Conservation (phyloP, 2,888 invertebrate species). For the Pandemis corylana region DNA sequence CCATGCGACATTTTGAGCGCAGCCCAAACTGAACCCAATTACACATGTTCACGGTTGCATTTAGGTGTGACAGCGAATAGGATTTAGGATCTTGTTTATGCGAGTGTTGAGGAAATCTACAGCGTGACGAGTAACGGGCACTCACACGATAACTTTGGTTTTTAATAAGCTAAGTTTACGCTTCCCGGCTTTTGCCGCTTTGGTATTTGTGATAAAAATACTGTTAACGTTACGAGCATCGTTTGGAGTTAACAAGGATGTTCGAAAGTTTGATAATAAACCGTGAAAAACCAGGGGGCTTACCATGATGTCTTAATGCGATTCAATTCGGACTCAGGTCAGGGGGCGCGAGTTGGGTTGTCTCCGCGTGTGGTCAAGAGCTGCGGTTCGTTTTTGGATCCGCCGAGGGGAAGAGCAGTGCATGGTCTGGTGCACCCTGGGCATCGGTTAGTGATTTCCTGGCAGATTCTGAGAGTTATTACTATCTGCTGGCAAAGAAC, state of each 20-base stretch:
- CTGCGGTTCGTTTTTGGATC: too few species aligned
- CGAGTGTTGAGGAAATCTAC: neutral
- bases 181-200: slow-evolving; percentile 21
- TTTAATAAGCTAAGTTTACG: slow-evolving; percentile 33
- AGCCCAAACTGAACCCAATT: neutral
- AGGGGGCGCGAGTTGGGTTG: too few species aligned
- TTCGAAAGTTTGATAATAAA: neutral
- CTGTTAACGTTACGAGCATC: neutral
- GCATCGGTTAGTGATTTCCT: too few species aligned
- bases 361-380: too few species aligned
- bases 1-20: neutral
- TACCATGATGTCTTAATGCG: too few species aligned
- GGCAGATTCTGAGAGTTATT: too few species aligned
- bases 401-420: too few species aligned
- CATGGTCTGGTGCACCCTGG: too few species aligned
- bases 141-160: slow-evolving; percentile 32
- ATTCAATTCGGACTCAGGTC: neutral
- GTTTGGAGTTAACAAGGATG: slow-evolving; percentile 1
- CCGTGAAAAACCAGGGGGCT: neutral
- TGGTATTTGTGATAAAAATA: slow-evolving; percentile 7
- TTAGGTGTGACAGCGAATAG: neutral
- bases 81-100: neutral
- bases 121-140: slow-evolving; percentile 30
- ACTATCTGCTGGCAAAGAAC: too few species aligned
- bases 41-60: neutral